Conservation (phyloP, 2,888 invertebrate genomes). For the Drosophila conformis region DNA sequence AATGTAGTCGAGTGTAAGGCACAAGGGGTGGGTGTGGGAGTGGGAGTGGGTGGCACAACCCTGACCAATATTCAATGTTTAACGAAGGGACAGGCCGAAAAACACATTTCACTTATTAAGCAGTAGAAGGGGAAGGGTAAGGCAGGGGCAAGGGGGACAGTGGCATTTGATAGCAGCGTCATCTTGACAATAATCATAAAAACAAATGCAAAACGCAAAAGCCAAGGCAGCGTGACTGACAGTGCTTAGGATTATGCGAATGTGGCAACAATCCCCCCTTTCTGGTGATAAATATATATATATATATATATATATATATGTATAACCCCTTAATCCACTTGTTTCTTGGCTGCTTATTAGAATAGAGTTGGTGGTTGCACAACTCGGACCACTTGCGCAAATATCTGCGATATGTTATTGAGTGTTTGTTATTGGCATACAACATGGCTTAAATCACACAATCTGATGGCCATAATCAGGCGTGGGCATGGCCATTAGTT, state of each 20-base stretch:
- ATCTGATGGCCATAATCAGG: constrained; percentile 40
- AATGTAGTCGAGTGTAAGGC: constrained; percentile 61
- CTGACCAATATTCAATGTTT: constrained; percentile 47
- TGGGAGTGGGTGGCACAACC: constrained; percentile 22
- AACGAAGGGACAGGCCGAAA: constrained; percentile 56
- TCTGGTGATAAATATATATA: background rate
- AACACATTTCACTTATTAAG: constrained; percentile 82
- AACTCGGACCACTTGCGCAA: constrained; percentile 52
- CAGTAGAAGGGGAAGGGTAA: constrained; percentile 8
- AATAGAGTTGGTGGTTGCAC: constrained; percentile 33
- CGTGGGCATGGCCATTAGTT: constrained; percentile 1
- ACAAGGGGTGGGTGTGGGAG: background rate
- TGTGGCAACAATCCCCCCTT: constrained; percentile 1
- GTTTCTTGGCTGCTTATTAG: constrained; percentile 60
- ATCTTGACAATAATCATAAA: constrained; percentile 82
- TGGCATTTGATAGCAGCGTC: constrained; percentile 12
- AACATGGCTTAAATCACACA: constrained; percentile 45
- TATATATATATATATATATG: background rate
- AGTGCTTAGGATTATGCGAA: constrained; percentile 29
- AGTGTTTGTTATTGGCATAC: constrained; percentile 66
- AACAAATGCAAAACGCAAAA: constrained; percentile 77
- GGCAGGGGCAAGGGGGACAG: background rate
- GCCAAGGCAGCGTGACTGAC: constrained; percentile 39
- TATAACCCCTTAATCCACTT: constrained; percentile 81
- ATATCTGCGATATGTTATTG: constrained; percentile 63